Evolutionary conservation across 2,797 vertebrate species (phyloP).

Genomic region (Graptemys geographica): DNA sequence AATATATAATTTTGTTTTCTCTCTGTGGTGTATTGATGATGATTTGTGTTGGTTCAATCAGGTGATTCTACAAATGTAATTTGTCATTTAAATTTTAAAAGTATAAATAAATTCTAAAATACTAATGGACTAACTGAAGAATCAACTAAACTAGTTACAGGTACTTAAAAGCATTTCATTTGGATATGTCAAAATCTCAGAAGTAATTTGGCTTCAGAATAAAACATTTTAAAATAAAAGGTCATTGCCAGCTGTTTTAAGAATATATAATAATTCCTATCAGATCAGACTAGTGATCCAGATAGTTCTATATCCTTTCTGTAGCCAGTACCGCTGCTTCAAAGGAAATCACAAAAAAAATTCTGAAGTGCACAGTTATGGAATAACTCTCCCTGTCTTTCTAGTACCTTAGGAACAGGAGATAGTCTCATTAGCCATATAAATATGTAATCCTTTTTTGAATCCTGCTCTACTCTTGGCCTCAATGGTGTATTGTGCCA

Average conservation of each 20-base stretch:
- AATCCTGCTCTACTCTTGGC: not conserved
- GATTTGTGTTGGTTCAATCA: not conserved
- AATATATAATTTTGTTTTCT: fast-evolving
- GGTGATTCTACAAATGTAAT: not conserved
- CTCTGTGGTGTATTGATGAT: not conserved
- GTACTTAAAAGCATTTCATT: not conserved
- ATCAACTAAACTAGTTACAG: not conserved
- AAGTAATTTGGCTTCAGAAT: not conserved
- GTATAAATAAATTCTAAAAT: not conserved
- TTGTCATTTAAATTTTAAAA: not conserved
- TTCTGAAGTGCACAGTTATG: not conserved
- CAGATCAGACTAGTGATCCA: fast-evolving
- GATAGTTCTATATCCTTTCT: not conserved
- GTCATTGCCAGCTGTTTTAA: not conserved
- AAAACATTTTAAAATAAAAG: not conserved
- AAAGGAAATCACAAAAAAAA: not conserved
- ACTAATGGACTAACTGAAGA: not conserved
- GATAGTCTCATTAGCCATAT: not conserved
- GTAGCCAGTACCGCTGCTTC: not conserved
- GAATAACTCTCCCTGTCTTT: not conserved
- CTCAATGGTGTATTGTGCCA: not conserved
- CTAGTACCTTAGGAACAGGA: fast-evolving
- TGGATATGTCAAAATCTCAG: fast-evolving
- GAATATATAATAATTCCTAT: not conserved
- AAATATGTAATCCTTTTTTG: not conserved